phyloP scores from a whole-genome alignment of 2,888 invertebrate genomes.

The Pachymerium ferrugineum region DNA sequence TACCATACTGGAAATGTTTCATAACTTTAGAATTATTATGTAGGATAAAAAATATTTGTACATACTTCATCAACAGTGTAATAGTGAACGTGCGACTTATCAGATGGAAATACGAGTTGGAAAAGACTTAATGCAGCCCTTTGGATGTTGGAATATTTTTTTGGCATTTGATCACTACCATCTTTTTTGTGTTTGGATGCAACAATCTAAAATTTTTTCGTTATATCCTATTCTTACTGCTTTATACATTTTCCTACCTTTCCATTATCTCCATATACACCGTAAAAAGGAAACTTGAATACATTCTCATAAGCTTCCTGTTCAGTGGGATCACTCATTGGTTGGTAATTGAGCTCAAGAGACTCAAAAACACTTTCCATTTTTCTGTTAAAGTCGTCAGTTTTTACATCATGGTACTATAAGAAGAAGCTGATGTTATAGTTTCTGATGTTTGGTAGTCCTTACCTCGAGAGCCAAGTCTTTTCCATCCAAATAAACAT shows the following conservation, averaged over 20 bases:
- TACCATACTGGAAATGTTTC: constrained; percentile 31
- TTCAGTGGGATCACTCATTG: not conserved
- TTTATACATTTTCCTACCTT: not conserved
- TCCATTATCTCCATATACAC: not conserved
- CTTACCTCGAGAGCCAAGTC: not conserved
- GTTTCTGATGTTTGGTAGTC: not conserved
- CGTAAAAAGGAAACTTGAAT: not conserved
- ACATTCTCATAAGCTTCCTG: not conserved
- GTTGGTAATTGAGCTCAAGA: not conserved
- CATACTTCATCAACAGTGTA: not conserved
- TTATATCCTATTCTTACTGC: not conserved
- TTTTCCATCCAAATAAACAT: not conserved
- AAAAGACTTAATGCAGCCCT: not conserved
- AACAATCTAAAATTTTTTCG: not conserved
- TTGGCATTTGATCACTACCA: not conserved
- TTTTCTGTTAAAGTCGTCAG: not conserved
- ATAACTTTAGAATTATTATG: not conserved
- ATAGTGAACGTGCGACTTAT: not conserved
- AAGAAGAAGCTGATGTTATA: not conserved
- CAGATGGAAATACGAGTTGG: not conserved
- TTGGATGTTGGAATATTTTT: not conserved
- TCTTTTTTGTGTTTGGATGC: not conserved
- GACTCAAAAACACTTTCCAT: not conserved
- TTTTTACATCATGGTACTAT: not conserved
- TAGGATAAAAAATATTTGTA: not conserved